Conservation (phyloP, 1,140 invertebrate species). For the Sarcophaga peregrina region DNA sequence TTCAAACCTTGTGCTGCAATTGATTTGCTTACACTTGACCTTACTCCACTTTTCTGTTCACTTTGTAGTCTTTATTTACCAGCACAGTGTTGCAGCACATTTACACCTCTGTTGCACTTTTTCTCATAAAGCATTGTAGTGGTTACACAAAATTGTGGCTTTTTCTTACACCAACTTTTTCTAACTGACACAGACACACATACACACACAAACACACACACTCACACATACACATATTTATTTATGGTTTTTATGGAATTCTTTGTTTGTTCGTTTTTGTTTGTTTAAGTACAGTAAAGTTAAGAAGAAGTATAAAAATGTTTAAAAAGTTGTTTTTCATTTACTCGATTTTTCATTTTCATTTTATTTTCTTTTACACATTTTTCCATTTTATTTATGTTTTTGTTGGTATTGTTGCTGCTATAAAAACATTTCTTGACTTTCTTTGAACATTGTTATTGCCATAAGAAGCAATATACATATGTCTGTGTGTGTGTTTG, state of each 20-base stretch:
- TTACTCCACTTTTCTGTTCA: too few species aligned
- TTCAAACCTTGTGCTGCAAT: too few species aligned
- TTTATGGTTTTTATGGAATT: not conserved
- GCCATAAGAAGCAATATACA: too few species aligned
- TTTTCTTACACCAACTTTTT: slow-evolving; percentile 11
- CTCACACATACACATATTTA: not conserved
- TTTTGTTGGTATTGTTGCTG: not conserved
- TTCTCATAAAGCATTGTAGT: not conserved
- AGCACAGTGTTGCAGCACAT: not conserved
- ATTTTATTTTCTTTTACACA: not conserved
- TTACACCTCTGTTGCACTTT: not conserved
- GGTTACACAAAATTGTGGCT: slow-evolving; percentile 27
- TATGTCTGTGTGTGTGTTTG: too few species aligned
- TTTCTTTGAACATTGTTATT: too few species aligned
- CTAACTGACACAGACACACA: not conserved
- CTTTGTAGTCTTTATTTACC: too few species aligned
- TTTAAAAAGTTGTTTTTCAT: slow-evolving; percentile 7
- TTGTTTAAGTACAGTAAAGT: slow-evolving; percentile 17
- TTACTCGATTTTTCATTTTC: not conserved
- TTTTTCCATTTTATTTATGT: not conserved
- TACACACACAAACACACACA: slow-evolving; percentile 28
- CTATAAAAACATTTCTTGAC: too few species aligned
- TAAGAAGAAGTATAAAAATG: not conserved
- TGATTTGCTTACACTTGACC: too few species aligned
- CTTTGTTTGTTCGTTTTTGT: not conserved